phyloP scores from a whole-genome alignment of 2,888 invertebrate genomes.

The Lycocerus yunnanus region DNA sequence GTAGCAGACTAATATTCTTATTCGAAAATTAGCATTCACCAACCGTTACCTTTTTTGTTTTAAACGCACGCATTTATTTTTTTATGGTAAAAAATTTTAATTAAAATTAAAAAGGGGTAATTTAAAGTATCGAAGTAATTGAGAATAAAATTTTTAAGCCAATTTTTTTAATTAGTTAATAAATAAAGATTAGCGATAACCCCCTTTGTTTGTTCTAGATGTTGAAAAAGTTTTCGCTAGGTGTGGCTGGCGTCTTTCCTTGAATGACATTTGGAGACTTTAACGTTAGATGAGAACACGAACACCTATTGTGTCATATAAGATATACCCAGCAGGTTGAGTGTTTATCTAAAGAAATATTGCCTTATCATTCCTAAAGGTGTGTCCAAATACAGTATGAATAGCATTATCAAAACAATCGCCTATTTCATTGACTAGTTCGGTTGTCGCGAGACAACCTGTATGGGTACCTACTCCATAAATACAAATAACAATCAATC shows the following conservation, averaged over 20 bases:
- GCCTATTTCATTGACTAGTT: constrained; percentile 28
- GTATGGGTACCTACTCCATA: neutral
- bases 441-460: constrained; percentile 25
- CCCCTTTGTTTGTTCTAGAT: neutral
- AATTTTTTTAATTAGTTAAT: neutral
- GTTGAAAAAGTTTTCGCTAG: neutral
- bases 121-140: neutral
- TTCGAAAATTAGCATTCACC: neutral
- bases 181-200: neutral
- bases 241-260: constrained; percentile 21
- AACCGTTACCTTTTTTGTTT: neutral
- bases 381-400: constrained; percentile 34
- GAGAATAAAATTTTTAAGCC: neutral
- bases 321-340: constrained; percentile 34
- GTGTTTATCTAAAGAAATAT: constrained; percentile 35
- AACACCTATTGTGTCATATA: constrained; percentile 31
- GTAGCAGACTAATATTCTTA: neutral
- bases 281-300: constrained; percentile 36
- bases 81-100: neutral
- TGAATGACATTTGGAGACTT: constrained; percentile 33
- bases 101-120: neutral
- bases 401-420: constrained; percentile 34
- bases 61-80: neutral
- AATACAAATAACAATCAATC: neutral
- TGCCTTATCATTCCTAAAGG: constrained; percentile 34